A percentile compares a stretch with the other conserved stretches of the same genome.
phyloP scores from a whole-genome alignment of 2,888 invertebrate species.

The Tiphia femorata region DNA sequence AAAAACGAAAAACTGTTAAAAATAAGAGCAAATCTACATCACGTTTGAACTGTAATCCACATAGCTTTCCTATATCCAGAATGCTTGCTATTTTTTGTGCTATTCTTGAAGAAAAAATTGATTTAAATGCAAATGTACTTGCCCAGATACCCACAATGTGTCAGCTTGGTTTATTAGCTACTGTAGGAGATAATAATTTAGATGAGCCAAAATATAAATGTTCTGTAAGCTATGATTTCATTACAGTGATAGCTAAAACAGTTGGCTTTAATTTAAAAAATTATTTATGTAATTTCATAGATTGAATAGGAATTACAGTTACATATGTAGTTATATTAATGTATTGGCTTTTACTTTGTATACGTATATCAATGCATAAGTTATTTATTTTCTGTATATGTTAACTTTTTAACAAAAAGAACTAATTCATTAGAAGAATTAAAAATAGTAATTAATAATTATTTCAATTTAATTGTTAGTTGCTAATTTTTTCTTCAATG shows the following conservation, averaged over 20 bases:
- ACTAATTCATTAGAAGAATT: neutral
- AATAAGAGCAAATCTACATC: conserved; percentile 70
- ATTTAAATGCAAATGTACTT: conserved; percentile 87
- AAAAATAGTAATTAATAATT: neutral
- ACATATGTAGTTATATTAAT: neutral
- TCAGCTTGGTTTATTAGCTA: conserved; percentile 82
- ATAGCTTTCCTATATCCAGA: conserved; percentile 84
- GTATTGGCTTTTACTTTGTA: neutral
- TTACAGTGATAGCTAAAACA: conserved; percentile 81
- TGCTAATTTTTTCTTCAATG: no score
- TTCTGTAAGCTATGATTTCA: conserved; percentile 85
- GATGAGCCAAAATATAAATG: conserved; percentile 90
- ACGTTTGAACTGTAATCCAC: conserved; percentile 71
- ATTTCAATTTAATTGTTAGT: no score
- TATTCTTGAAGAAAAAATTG: conserved; percentile 86
- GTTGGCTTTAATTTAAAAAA: conserved; percentile 83
- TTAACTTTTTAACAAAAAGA: no score
- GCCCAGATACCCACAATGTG: conserved; percentile 91
- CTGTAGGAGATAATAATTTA: conserved; percentile 79
- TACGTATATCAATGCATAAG: neutral
- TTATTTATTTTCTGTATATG: no score
- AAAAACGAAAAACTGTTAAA: conserved; percentile 69
- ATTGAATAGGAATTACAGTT: neutral
- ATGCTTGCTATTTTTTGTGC: conserved; percentile 91
- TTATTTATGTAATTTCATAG: conserved; percentile 67